phyloP scores from a whole-genome alignment of 2,113 vertebrate species.

The Zingel zingel region DNA sequence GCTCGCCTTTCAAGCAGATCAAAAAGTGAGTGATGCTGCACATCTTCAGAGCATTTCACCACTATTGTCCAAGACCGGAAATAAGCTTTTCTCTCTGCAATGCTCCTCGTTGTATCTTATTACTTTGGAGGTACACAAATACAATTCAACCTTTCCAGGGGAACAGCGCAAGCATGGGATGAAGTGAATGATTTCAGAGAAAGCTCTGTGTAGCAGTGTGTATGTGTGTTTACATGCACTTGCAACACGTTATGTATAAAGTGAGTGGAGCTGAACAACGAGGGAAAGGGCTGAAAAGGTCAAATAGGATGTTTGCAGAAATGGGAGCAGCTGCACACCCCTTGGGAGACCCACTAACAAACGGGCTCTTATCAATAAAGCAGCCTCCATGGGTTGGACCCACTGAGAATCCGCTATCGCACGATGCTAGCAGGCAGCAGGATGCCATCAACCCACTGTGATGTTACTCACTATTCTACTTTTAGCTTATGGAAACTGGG shows the following conservation, averaged over 20 bases:
- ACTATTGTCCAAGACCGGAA: conserved; percentile 27
- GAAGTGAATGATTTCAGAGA: conserved; percentile 60
- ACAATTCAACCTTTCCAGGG: conserved; percentile 60
- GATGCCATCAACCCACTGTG: conserved; percentile 47
- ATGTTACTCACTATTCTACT: conserved; percentile 61
- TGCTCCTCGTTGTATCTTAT: conserved; percentile 56
- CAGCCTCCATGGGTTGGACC: conserved; percentile 12
- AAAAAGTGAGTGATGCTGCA: conserved; percentile 55
- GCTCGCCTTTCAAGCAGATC: conserved; percentile 58
- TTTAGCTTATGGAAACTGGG: conserved; percentile 72
- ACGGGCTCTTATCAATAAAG: conserved; percentile 50
- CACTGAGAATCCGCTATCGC: conserved; percentile 28
- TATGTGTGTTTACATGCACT: conserved; percentile 22
- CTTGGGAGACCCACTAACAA: conserved; percentile 49
- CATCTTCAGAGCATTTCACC: conserved; percentile 62
- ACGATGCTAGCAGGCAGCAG: conserved; percentile 27
- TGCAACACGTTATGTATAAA: conserved; percentile 39
- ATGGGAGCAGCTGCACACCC: conserved; percentile 42
- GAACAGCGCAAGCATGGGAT: conserved; percentile 41
- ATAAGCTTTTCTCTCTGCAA: conserved; percentile 37
- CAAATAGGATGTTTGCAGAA: conserved; percentile 67
- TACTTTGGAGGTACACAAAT: conserved; percentile 48
- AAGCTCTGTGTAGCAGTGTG: conserved; percentile 13
- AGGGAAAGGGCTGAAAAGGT: conserved; percentile 66
- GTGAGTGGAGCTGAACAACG: conserved; percentile 38